Evolutionary conservation across 2,797 vertebrate species (phyloP).

Genomic region (Tolypeutes matacus): DNA sequence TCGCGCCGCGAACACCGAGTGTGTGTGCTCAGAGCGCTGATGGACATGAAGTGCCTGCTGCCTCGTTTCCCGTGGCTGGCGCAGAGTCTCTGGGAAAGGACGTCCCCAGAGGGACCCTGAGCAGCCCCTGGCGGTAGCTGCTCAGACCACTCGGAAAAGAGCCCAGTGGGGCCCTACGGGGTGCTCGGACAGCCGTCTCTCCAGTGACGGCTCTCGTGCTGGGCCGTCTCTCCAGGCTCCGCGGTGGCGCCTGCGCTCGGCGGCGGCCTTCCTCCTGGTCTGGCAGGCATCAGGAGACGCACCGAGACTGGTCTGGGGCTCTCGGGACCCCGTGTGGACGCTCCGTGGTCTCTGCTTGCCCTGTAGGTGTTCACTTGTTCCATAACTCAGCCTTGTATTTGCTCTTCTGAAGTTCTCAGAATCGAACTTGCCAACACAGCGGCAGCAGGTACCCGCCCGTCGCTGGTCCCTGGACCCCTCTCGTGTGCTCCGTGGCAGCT

Average conservation of each 20-base stretch:
- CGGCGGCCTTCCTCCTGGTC: background rate
- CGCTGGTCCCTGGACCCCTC: background rate
- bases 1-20: too few relatives aligned
- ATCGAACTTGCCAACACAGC: slow-evolving; percentile 6
- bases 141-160: too few relatives aligned
- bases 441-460: background rate
- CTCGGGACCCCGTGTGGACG: background rate
- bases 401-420: slow-evolving; percentile 28
- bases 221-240: background rate
- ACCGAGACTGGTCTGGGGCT: background rate
- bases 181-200: too few relatives aligned
- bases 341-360: background rate
- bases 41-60: too few relatives aligned
- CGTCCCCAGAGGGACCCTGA: too few relatives aligned
- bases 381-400: background rate
- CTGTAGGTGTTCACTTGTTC: background rate
- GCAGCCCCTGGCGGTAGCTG: too few relatives aligned
- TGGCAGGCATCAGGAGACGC: background rate
- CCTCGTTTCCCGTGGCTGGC: too few relatives aligned
- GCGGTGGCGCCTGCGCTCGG: background rate
- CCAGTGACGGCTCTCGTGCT: too few relatives aligned
- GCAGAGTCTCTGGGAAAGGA: too few relatives aligned
- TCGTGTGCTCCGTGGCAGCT: background rate
- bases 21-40: too few relatives aligned
- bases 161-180: too few relatives aligned